Conservation (phyloP, 2,888 invertebrate species). For the Nymphalis polychloros region DNA sequence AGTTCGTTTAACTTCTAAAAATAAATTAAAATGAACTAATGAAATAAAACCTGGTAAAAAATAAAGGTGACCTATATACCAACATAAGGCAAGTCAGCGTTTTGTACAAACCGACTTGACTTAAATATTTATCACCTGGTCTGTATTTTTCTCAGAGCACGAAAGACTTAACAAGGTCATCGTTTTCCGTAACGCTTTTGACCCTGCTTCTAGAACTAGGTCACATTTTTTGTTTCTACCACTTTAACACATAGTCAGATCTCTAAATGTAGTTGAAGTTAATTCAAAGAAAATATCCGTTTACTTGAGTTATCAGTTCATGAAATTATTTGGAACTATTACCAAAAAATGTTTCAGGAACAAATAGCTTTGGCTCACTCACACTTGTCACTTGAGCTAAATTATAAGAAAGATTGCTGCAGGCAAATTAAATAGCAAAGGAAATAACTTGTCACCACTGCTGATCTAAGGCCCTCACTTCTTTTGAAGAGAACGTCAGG, state of each 20-base stretch:
- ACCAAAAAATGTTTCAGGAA: no score
- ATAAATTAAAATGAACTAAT: no score
- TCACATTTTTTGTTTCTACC: conserved; percentile 15
- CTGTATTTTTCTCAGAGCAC: conserved; percentile 7
- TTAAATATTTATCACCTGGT: conserved; percentile 13
- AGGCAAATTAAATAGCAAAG: no score
- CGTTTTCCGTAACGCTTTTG: conserved; percentile 21
- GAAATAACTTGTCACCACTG: no score
- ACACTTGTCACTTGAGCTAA: no score
- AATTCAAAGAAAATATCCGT: not conserved
- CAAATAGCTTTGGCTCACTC: no score
- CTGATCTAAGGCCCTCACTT: no score
- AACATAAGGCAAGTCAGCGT: not conserved
- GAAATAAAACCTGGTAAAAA: not conserved
- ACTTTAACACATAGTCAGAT: conserved; percentile 14
- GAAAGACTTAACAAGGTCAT: conserved; percentile 17
- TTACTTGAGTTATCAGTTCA: not conserved
- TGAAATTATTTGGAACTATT: no score
- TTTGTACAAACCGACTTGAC: conserved; percentile 7
- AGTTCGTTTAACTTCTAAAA: no score
- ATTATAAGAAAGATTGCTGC: no score
- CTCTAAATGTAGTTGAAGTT: not conserved
- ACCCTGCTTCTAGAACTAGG: conserved; percentile 33
- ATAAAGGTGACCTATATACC: not conserved
- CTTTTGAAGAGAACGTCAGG: no score